Evolutionary conservation across 2,797 vertebrate genomes (phyloP).

Genomic region (Gambusia yucatana): DNA sequence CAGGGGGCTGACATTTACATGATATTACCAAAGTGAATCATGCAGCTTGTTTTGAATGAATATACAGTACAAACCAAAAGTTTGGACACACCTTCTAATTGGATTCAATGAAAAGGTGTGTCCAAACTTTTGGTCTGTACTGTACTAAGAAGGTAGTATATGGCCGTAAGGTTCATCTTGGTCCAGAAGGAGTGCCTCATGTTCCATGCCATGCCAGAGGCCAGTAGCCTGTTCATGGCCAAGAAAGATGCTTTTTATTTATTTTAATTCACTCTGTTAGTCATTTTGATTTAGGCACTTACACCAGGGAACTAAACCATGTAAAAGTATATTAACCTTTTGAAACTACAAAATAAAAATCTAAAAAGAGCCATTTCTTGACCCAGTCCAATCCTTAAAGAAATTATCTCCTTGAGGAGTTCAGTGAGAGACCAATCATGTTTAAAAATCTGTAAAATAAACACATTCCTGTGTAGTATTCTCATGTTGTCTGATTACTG

Average conservation of each 20-base stretch:
- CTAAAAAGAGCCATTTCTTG: neutral
- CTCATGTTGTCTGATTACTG: neutral
- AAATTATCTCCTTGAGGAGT: neutral
- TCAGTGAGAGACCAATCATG: neutral
- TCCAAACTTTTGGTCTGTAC: too few species aligned
- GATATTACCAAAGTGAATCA: conserved; percentile 37
- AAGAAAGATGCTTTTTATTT: neutral
- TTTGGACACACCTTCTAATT: too few species aligned
- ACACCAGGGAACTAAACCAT: too few species aligned
- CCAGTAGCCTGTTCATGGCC: neutral
- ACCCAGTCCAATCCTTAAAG: neutral
- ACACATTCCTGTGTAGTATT: neutral
- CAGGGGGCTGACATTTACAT: conserved; percentile 34
- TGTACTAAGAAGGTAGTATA: neutral
- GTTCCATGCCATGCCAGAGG: neutral
- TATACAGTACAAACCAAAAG: neutral
- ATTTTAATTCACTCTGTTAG: neutral
- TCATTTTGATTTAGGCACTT: neutral
- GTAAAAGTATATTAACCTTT: neutral
- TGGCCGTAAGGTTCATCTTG: neutral
- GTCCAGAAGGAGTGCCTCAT: neutral
- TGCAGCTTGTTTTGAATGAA: conserved; percentile 34
- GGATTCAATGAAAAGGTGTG: too few species aligned
- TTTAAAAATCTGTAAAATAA: neutral
- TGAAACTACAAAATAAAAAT: neutral